Base-by-base conservation (phyloP, 2,888 invertebrate genomes). In the Cylloceria caligata region DNA sequence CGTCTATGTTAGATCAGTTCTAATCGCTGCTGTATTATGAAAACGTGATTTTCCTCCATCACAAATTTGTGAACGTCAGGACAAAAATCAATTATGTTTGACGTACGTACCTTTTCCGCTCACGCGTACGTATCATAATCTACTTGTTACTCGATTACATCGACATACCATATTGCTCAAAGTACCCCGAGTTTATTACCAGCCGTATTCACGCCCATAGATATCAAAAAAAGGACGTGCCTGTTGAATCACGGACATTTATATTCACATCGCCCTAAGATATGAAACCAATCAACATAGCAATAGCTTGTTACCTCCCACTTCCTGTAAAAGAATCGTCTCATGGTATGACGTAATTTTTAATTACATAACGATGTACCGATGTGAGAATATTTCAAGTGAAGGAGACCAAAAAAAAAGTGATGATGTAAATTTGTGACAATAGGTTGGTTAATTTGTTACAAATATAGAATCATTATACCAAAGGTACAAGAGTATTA, bases 161-260 rank as follows among this genome's bases (percentile, higher is more conserved):
- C 19, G 34, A n/a, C n/a, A n/a, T n/a, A n/a, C 5, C 6, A 34
- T 30, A 57, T 57, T 57, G n/a, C 34, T 57, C 57, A 57, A 57
- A 57, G 57, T 57, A n/a, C 57, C 57, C 30, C 3, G 47, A 30
- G 57, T 30, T 57, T 30, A 30, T 57, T 57, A 57, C n/a, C 57
- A 34, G 34, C 30, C 57, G 57, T 30, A 57, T 16, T 57, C 57
- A 57, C 57, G 57, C 57, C 57, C 27, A 34, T 57, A 4, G 27
- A 6, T 34, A 6, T n/a, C n/a, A n/a, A n/a, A 13, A 30, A n/a
- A 57, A 57, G 57, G 57, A 30, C 57, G 30, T n/a, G 57, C n/a
- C 27, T n/a, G n/a, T 34, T n/a, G 57, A 57, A 30, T 30, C 57
- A 30, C 57, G 57, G 57, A 57, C 30, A n/a, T 57, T 57, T 30